A percentile compares a stretch with the other conserved stretches of the same genome.
Conservation (phyloP, 2,888 invertebrate genomes). For the Plutella xylostella region DNA sequence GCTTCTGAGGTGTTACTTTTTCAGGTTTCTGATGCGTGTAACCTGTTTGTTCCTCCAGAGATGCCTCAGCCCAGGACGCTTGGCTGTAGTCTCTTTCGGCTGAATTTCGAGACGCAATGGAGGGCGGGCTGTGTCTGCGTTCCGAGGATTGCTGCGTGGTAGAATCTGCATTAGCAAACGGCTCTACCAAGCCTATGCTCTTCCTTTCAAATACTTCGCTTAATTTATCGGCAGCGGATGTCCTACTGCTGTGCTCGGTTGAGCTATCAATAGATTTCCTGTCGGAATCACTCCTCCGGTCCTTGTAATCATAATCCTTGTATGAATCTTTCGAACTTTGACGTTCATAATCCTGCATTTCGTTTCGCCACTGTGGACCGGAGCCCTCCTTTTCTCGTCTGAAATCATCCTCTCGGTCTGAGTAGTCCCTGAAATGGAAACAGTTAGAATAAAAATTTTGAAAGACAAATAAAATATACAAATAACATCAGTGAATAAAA, state of each 20-base stretch:
- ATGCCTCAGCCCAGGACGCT: conserved; percentile 60
- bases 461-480: too few species aligned
- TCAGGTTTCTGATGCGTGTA: conserved; percentile 25
- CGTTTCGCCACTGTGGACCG: conserved; percentile 59
- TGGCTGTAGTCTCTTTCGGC: conserved; percentile 52
- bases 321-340: conserved; percentile 64
- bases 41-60: conserved; percentile 43
- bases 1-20: conserved; percentile 30
- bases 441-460: too few species aligned
- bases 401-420: conserved; percentile 59
- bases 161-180: conserved; percentile 38
- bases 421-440: conserved; percentile 60
- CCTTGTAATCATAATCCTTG: conserved; percentile 63
- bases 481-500: too few species aligned
- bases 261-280: conserved; percentile 46
- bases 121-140: conserved; percentile 57
- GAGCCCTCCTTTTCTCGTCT: conserved; percentile 54
- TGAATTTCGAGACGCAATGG: conserved; percentile 53
- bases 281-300: conserved; percentile 59
- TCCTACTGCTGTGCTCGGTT: conserved; percentile 44
- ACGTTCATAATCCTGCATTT: conserved; percentile 63
- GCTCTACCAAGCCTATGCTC: conserved; percentile 49
- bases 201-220: conserved; percentile 63
- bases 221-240: conserved; percentile 56
- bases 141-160: conserved; percentile 50